Conservation (phyloP, 1,140 invertebrate species). For the Aphis craccivora region DNA sequence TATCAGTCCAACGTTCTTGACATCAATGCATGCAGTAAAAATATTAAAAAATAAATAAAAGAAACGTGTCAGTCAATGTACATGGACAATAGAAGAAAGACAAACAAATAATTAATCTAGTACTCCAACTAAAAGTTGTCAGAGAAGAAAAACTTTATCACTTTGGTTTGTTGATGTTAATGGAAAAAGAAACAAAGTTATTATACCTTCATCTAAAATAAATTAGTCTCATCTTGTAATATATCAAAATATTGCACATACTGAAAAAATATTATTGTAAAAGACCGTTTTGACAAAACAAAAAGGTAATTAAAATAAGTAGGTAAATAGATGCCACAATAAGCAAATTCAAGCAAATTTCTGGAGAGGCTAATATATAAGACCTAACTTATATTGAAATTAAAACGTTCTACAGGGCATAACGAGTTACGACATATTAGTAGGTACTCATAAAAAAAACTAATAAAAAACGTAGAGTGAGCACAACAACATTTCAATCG, state of each 20-base stretch:
- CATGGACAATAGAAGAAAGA: neutral
- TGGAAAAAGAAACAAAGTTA: constrained; percentile 3
- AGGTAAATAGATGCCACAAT: neutral
- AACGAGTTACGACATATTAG: neutral
- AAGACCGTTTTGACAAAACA: neutral
- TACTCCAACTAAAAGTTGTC: neutral
- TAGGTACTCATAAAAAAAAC: neutral
- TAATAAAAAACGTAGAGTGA: neutral
- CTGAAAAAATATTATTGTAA: neutral
- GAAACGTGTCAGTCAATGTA: neutral
- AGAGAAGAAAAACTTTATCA: constrained; percentile 1
- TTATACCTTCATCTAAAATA: neutral
- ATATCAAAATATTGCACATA: neutral
- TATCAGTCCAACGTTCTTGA: neutral
- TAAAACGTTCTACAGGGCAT: neutral
- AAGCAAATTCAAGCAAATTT: neutral
- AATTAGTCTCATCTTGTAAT: neutral
- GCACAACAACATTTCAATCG: neutral
- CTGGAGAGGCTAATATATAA: neutral
- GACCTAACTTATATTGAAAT: neutral
- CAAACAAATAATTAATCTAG: constrained; percentile 12
- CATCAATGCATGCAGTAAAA: neutral
- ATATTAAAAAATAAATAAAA: constrained; percentile 2
- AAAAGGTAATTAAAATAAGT: neutral
- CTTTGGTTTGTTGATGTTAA: neutral